A percentile compares a stretch with the other conserved stretches of the same genome.
Evolutionary conservation across 1,140 invertebrate genomes (phyloP).

Genomic region (Arctopsyche grandis): DNA sequence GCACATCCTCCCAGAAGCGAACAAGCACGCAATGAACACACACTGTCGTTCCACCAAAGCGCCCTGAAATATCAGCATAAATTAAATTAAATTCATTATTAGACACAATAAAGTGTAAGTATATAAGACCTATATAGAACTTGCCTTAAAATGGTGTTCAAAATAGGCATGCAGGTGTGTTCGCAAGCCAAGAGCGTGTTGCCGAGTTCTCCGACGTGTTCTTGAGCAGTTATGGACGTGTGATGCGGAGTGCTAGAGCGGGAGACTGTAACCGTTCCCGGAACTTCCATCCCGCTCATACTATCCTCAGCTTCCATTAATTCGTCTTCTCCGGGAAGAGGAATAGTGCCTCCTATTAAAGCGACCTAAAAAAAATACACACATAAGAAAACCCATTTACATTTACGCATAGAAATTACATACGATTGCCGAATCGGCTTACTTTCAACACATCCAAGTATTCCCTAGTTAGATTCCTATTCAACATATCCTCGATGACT

Average conservation of each 20-base stretch:
- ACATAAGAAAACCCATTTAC: slow-evolving; percentile 11
- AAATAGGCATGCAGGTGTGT: slow-evolving; percentile 73
- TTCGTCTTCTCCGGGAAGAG: slow-evolving; percentile 59
- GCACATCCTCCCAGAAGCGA: slow-evolving; percentile 67
- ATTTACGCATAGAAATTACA: background rate
- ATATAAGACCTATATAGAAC: slow-evolving; percentile 19
- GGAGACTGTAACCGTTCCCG: slow-evolving; percentile 56
- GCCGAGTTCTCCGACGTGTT: slow-evolving; percentile 75
- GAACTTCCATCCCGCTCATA: slow-evolving; percentile 62
- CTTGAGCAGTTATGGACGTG: slow-evolving; percentile 70
- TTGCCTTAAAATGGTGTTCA: slow-evolving; percentile 71
- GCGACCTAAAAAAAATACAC: slow-evolving; percentile 53
- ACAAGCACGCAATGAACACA: slow-evolving; percentile 79
- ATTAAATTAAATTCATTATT: slow-evolving; percentile 17
- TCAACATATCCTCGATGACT: slow-evolving; percentile 88
- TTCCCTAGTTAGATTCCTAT: slow-evolving; percentile 86
- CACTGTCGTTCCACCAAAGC: slow-evolving; percentile 88
- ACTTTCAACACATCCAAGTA: slow-evolving; percentile 86
- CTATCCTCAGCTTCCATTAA: slow-evolving; percentile 77
- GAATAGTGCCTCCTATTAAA: slow-evolving; percentile 64
- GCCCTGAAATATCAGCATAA: slow-evolving; percentile 67
- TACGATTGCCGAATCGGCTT: background rate
- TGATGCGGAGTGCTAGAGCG: slow-evolving; percentile 62
- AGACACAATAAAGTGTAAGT: background rate
- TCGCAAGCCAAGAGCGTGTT: slow-evolving; percentile 71